These are phyloP conservation scores for Colletes latitarsis DNA, from an alignment of 1,140 invertebrate species.

Conservation along the genomic window DNA sequence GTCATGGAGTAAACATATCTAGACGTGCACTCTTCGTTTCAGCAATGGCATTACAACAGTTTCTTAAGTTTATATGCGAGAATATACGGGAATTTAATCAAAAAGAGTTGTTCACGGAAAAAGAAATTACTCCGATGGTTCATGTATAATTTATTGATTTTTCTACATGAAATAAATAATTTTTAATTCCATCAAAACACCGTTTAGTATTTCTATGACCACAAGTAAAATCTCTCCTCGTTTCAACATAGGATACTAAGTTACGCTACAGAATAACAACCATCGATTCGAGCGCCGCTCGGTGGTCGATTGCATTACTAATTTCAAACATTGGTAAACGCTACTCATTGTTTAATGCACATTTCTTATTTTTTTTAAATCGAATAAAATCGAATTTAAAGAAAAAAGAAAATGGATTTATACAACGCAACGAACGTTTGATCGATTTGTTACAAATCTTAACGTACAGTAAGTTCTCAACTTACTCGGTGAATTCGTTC, in stretches of 20 bases:
- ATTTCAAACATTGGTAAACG: constrained; percentile 1
- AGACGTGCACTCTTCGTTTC: background rate
- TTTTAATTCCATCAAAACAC: background rate
- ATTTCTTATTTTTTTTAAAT: background rate
- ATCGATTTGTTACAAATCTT: too few species aligned
- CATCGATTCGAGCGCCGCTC: background rate
- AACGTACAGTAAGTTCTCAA: too few species aligned
- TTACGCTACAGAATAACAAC: too few species aligned
- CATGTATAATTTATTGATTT: background rate
- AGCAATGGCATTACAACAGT: background rate
- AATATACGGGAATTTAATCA: too few species aligned
- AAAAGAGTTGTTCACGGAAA: background rate
- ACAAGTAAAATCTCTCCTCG: background rate
- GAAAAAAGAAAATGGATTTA: too few species aligned
- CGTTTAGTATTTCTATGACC: too few species aligned
- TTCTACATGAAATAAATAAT: background rate
- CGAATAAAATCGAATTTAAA: background rate
- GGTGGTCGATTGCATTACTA: background rate
- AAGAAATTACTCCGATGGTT: background rate
- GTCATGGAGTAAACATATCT: background rate
- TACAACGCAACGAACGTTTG: too few species aligned
- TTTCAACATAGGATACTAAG: background rate
- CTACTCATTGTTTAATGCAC: too few species aligned
- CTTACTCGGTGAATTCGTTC: too few species aligned
- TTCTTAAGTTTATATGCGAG: background rate